Conservation (phyloP, 1,140 invertebrate species). For the Holotrichia oblita region DNA sequence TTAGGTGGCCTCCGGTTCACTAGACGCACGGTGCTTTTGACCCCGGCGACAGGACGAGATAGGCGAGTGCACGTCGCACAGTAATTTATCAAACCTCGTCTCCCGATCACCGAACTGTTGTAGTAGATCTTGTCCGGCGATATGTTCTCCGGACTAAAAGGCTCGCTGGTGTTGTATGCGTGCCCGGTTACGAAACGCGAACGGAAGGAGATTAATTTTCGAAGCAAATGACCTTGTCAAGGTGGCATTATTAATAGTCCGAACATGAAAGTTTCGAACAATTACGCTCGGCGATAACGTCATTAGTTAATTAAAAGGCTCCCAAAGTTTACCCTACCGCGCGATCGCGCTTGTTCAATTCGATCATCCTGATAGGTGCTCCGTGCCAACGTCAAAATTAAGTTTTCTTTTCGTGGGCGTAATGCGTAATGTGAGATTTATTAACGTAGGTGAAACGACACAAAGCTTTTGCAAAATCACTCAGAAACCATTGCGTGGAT, state of each 20-base stretch:
- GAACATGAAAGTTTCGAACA: constrained; percentile 16
- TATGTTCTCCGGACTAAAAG: neutral
- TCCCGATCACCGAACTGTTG: constrained; percentile 2
- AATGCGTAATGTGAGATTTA: too few relatives aligned
- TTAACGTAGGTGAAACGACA: too few relatives aligned
- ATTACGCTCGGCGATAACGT: neutral
- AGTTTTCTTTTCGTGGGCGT: too few relatives aligned
- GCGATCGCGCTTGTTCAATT: neutral
- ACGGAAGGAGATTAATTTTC: constrained; percentile 12
- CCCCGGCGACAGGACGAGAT: constrained; percentile 9
- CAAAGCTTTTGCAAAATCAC: too few relatives aligned
- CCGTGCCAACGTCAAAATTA: too few relatives aligned
- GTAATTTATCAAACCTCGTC: constrained; percentile 12
- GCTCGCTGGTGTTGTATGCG: neutral
- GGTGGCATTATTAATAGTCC: constrained; percentile 7
- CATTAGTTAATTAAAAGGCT: constrained; percentile 21
- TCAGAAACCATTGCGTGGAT: too few relatives aligned
- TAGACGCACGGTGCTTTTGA: constrained; percentile 10
- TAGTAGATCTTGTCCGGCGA: constrained; percentile 15
- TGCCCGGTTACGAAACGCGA: constrained; percentile 15
- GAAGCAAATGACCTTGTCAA: constrained; percentile 16
- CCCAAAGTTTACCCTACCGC: neutral
- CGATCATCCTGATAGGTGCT: too few relatives aligned
- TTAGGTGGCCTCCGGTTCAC: neutral
- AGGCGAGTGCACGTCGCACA: neutral